Evolutionary conservation across 2,888 invertebrate genomes (phyloP).

Genomic region (Meghimatium bilineatum): DNA sequence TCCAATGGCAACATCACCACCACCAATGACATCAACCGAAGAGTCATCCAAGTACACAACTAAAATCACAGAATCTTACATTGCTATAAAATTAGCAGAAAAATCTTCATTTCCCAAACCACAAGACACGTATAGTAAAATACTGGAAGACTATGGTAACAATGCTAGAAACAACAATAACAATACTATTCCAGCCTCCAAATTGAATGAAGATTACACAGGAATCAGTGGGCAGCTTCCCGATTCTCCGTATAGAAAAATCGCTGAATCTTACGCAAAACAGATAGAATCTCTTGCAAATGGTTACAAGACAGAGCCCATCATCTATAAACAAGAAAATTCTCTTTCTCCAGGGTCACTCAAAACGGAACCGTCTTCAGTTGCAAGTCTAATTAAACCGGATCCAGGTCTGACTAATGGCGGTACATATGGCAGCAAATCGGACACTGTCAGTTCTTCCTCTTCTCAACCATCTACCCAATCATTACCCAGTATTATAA

Average conservation of each 20-base stretch:
- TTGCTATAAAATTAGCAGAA: constrained; percentile 56
- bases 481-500: constrained; percentile 46
- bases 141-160: constrained; percentile 49
- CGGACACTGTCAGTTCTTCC: constrained; percentile 36
- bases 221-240: not conserved
- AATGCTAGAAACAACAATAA: constrained; percentile 51
- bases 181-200: constrained; percentile 36
- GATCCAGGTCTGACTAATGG: constrained; percentile 37
- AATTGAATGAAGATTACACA: constrained; percentile 22
- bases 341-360: constrained; percentile 31
- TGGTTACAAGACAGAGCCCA: constrained; percentile 33
- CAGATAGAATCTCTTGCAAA: constrained; percentile 38
- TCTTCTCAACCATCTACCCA: constrained; percentile 27
- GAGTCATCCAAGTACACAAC: constrained; percentile 14
- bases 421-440: constrained; percentile 1
- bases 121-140: constrained; percentile 40
- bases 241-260: constrained; percentile 14
- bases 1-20: not conserved
- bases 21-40: constrained; percentile 4
- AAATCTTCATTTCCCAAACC: constrained; percentile 38
- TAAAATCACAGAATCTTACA: constrained; percentile 64
- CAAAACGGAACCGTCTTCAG: constrained; percentile 7
- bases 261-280: constrained; percentile 39
- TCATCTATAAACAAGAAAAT: constrained; percentile 29
- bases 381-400: constrained; percentile 10